These are phyloP conservation scores for Dilophus febrilis DNA, from an alignment of 2,888 invertebrate genomes.

Conservation along the genomic window DNA sequence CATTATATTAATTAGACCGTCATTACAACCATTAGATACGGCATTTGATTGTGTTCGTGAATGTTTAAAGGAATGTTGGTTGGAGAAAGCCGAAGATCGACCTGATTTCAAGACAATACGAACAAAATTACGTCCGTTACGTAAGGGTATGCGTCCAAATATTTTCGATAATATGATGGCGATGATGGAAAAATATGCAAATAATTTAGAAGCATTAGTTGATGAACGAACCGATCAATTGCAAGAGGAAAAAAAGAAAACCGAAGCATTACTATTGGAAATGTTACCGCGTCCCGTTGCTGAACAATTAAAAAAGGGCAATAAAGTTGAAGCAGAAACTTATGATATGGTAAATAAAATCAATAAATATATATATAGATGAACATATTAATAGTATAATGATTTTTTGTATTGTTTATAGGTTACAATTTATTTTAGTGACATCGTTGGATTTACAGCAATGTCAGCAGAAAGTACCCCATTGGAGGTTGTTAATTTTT, in stretches of 20 bases:
- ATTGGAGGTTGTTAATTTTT: conserved; percentile 76
- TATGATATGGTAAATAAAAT: conserved; percentile 49
- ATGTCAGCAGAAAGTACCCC: conserved; percentile 88
- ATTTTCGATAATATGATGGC: conserved; percentile 97
- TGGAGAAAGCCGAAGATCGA: conserved; percentile 56
- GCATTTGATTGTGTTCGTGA: conserved; percentile 75
- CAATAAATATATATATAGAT: too few relatives aligned
- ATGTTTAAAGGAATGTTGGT: conserved; percentile 76
- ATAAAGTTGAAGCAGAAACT: conserved; percentile 76
- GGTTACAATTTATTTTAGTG: conserved; percentile 80
- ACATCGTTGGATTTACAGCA: conserved; percentile 83
- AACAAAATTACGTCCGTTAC: conserved; percentile 57
- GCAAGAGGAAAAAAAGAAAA: conserved; percentile 92
- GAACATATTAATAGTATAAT: conserved; percentile 10
- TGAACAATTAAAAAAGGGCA: conserved; percentile 76
- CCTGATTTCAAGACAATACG: conserved; percentile 76
- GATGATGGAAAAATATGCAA: conserved; percentile 95
- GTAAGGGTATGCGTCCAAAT: conserved; percentile 88
- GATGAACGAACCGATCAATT: conserved; percentile 87
- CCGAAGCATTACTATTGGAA: conserved; percentile 72
- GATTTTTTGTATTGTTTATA: neutral
- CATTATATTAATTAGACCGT: conserved; percentile 40
- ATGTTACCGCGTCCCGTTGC: conserved; percentile 85
- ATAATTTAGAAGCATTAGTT: conserved; percentile 82
- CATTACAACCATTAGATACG: conserved; percentile 58